Conservation (phyloP, 2,797 vertebrate genomes). For the Sebastes cheni region DNA sequence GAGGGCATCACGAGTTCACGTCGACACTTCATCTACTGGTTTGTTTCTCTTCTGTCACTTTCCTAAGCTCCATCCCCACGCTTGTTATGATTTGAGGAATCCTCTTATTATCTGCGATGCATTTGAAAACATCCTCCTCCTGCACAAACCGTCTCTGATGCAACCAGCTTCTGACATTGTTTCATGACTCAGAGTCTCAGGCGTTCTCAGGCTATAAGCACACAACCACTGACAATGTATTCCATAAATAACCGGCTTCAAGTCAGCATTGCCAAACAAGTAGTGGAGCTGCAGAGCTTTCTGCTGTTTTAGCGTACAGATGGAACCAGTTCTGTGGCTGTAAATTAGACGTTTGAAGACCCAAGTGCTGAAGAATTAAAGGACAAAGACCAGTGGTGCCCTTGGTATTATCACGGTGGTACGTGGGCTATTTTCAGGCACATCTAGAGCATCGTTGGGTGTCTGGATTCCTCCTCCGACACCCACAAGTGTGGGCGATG, state of each 20-base stretch:
- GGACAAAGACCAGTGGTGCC: slow-evolving; percentile 11
- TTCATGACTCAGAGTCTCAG: slow-evolving; percentile 38
- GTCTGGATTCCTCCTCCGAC: slow-evolving; percentile 33
- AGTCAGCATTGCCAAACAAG: slow-evolving; percentile 30
- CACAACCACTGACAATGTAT: slow-evolving; percentile 5
- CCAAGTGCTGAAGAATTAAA: slow-evolving; percentile 8
- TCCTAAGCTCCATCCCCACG: slow-evolving; percentile 5
- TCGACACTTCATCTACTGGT: slow-evolving; percentile 14
- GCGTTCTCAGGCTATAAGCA: slow-evolving; percentile 12
- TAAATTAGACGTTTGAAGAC: slow-evolving; percentile 26
- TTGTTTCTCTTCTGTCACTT: slow-evolving; percentile 38
- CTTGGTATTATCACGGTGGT: slow-evolving; percentile 39
- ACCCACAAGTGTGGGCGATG: slow-evolving; percentile 39
- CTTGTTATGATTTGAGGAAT: slow-evolving; percentile 45
- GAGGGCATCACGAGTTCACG: slow-evolving; percentile 45
- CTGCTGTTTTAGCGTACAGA: background rate
- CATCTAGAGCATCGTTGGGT: slow-evolving; percentile 20
- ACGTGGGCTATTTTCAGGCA: slow-evolving; percentile 20
- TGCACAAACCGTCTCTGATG: slow-evolving; percentile 35
- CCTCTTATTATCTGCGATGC: slow-evolving; percentile 33
- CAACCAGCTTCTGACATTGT: slow-evolving; percentile 43
- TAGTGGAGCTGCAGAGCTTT: background rate
- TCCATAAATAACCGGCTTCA: slow-evolving; percentile 39
- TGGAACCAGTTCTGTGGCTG: slow-evolving; percentile 31
- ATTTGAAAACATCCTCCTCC: slow-evolving; percentile 25